Percentiles rank a stretch among this genome's conserved stretches.
Evolutionary conservation across 35 echinoderm and acorn worm species (phyloP).

Genomic region (Holothuria glaberrima): DNA sequence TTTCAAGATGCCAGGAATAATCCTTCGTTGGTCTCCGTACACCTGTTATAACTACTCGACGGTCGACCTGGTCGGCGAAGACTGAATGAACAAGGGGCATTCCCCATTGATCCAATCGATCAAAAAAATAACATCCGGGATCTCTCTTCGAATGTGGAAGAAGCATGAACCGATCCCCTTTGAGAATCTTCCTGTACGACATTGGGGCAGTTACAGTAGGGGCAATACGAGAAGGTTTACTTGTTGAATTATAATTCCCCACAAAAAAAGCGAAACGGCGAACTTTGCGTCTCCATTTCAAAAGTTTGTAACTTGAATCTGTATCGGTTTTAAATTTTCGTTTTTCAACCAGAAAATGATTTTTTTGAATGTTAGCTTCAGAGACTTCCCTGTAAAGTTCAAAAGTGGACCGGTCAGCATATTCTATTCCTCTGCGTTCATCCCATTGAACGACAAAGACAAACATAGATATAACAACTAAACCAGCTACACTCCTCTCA

Average conservation of each 20-base stretch:
- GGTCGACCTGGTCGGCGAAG: constrained; percentile 74
- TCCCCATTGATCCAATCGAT: constrained; percentile 22
- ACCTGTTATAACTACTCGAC: constrained; percentile 71
- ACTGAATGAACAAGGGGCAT: constrained; percentile 85
- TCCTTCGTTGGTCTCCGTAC: constrained; percentile 60
- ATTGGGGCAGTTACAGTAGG: not conserved
- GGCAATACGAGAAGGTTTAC: not conserved
- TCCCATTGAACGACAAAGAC: not conserved
- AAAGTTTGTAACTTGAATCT: not conserved
- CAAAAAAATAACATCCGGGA: constrained; percentile 52
- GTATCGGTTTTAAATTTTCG: not conserved
- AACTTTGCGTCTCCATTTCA: constrained; percentile 12
- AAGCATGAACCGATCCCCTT: not conserved
- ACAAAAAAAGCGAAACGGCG: not conserved
- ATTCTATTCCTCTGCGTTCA: not conserved
- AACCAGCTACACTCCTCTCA: constrained; percentile 7
- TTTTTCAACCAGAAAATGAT: not conserved
- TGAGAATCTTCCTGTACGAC: not conserved
- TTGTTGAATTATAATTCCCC: not conserved
- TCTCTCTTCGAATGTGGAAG: not conserved
- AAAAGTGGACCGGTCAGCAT: not conserved
- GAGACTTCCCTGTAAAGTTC: not conserved
- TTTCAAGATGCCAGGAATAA: constrained; percentile 68
- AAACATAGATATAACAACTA: constrained; percentile 15
- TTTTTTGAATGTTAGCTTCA: not conserved